phyloP scores from a whole-genome alignment of 1,140 invertebrate genomes.

The Oryzaephilus surinamensis region DNA sequence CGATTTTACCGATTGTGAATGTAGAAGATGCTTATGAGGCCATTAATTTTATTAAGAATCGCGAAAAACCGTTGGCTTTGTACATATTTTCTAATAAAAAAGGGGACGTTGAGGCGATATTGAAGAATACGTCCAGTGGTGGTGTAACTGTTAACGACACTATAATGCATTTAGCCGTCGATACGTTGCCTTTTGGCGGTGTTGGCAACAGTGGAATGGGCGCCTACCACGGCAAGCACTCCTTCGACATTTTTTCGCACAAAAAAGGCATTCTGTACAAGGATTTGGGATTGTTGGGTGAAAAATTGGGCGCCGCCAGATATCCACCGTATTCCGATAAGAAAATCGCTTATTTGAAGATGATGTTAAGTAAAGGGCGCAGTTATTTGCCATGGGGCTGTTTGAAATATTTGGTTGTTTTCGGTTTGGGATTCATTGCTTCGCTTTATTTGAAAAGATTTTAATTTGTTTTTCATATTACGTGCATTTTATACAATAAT shows the following conservation, averaged over 20 bases:
- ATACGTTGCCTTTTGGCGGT: conserved; percentile 76
- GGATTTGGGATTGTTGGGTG: conserved; percentile 55
- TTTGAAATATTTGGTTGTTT: not conserved
- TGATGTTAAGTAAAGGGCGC: conserved; percentile 41
- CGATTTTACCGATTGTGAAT: conserved; percentile 77
- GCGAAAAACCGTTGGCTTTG: conserved; percentile 69
- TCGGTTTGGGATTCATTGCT: not conserved
- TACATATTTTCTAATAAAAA: conserved; percentile 67
- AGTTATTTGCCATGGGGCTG: not conserved
- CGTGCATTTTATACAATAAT: too few species aligned
- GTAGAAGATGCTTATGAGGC: conserved; percentile 79
- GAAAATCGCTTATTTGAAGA: conserved; percentile 53
- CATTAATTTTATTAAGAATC: conserved; percentile 70
- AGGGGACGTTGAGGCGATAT: conserved; percentile 46
- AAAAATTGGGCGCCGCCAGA: conserved; percentile 49
- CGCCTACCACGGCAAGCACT: conserved; percentile 82
- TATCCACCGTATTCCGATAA: conserved; percentile 77
- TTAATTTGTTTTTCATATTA: too few species aligned
- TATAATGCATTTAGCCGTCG: conserved; percentile 61
- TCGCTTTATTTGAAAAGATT: not conserved
- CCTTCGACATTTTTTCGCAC: conserved; percentile 89
- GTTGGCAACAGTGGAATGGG: conserved; percentile 88
- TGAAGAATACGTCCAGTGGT: conserved; percentile 65
- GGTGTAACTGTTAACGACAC: conserved; percentile 70
- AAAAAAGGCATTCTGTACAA: conserved; percentile 75